Base-by-base conservation (phyloP, 2,113 vertebrate genomes). In the Platichthys stellatus region DNA sequence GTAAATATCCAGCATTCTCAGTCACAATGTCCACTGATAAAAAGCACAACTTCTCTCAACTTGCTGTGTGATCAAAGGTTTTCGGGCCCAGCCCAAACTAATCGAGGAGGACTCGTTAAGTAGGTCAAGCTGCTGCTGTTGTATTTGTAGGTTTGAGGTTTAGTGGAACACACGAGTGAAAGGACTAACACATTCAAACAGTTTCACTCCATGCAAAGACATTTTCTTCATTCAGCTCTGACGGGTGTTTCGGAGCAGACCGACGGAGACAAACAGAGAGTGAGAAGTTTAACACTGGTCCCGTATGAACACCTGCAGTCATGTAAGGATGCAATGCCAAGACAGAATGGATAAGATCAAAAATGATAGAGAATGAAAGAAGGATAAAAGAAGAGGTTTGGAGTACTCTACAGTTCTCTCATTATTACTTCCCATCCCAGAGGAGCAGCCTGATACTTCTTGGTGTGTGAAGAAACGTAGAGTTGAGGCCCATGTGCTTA, bases 171-270 rank as follows among this genome's bases (percentile, higher is more conserved):
- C 43, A 56, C 53, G 58, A 61, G 38, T 23, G 40, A 20, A 20
- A 56, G 74, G 51, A 76, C 66, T 14, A 40, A 70, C 31, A 35
- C 75, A 43, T 15, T 47, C 56, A 40, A 23, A 63, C 71, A 11
- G 47, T 51, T 63, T 13, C 17, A 62, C 58, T 18, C 31, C 72
- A 60, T 15, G 63, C 26, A 82, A 74, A 59, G 43, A 64, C 1
- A 66, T 68, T 82, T 89, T 92, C 92, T 87, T 94, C 92, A 94
- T 93, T 92, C 86, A 85, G 90, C 92, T 91, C 84, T 70, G 59
- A n/a, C 61, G 72, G 58, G 70, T 82, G 82, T 78, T 67, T 24
- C 60, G 74, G 45, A 70, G 47, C 65, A 78, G 64, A 62, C 21
- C 31, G 75, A 84, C 80, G 63, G 74, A 85, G 63, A 74, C 72